These are phyloP conservation scores for Dromius quadrimaculatus DNA, from an alignment of 2,888 invertebrate genomes.

Conservation along the genomic window DNA sequence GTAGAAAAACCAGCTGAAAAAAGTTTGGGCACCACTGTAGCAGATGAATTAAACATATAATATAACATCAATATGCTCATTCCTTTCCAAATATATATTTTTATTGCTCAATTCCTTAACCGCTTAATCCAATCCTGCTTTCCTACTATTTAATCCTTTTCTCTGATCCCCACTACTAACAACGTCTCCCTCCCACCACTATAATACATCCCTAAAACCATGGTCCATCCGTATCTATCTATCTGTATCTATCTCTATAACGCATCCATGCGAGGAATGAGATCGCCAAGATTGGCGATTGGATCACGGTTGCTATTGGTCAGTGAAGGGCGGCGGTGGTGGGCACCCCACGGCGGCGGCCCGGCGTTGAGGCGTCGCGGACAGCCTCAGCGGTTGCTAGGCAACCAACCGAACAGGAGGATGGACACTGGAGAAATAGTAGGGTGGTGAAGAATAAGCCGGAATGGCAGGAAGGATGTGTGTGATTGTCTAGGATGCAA, in stretches of 20 bases:
- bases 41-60: too few species aligned
- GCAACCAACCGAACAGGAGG: slow-evolving; percentile 25
- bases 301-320: slow-evolving; percentile 50
- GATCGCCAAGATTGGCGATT: slow-evolving; percentile 67
- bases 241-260: too few species aligned
- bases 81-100: too few species aligned
- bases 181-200: background rate
- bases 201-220: background rate
- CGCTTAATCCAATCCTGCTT: background rate
- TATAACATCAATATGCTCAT: too few species aligned
- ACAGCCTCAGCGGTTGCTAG: slow-evolving; percentile 29
- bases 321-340: background rate
- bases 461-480: background rate
- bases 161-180: background rate
- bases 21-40: too few species aligned
- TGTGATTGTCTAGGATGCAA: background rate
- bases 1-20: too few species aligned
- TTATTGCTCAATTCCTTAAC: background rate
- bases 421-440: slow-evolving; percentile 9
- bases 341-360: background rate
- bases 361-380: background rate
- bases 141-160: background rate
- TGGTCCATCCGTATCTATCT: too few species aligned
- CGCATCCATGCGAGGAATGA: slow-evolving; percentile 66
- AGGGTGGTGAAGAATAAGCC: background rate